phyloP scores from a whole-genome alignment of 2,113 vertebrate genomes.

The Sphyrna mokarran region DNA sequence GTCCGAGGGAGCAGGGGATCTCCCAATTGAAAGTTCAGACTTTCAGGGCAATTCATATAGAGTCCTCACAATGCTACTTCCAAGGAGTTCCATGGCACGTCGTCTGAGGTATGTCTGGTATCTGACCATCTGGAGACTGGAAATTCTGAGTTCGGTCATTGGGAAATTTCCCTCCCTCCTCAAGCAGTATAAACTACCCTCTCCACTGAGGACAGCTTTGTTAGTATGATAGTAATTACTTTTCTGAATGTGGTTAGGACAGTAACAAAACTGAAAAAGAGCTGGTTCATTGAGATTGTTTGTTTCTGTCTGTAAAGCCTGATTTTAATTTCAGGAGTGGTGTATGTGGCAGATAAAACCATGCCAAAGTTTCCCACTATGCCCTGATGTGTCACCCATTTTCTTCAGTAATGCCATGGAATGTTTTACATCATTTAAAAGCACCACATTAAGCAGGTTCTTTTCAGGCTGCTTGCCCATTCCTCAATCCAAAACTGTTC shows the following conservation, averaged over 20 bases:
- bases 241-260: not conserved
- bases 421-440: not conserved
- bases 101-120: no score
- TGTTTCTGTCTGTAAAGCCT: not conserved
- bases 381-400: not conserved
- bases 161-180: not conserved
- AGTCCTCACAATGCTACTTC: no score
- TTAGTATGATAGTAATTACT: not conserved
- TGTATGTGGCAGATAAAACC: not conserved
- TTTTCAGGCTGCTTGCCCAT: not conserved
- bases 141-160: not conserved
- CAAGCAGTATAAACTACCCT: not conserved
- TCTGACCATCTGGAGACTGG: no score
- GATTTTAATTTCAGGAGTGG: not conserved
- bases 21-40: no score
- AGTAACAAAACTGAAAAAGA: not conserved
- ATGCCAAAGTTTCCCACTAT: not conserved
- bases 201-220: not conserved
- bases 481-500: no score
- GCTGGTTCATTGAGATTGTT: not conserved
- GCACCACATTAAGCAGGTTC: not conserved
- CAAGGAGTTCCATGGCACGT: no score
- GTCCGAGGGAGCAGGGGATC: no score
- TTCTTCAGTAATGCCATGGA: not conserved
- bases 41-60: no score